phyloP scores from a whole-genome alignment of 2,888 invertebrate genomes.

The Lochmaea crataegi region DNA sequence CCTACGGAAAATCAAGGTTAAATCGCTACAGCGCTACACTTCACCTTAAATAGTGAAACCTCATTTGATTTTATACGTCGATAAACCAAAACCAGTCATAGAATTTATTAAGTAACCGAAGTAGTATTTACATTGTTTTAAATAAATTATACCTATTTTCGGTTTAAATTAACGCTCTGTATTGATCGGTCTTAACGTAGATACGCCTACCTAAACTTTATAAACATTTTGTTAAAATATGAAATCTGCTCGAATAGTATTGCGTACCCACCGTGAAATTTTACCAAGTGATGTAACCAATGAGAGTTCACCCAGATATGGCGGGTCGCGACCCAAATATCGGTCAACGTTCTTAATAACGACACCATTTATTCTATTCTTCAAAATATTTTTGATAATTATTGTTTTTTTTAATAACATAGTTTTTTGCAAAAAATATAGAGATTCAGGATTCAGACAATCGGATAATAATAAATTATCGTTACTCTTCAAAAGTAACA shows the following conservation, averaged over 20 bases:
- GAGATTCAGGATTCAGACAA: too few species aligned
- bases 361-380: background rate
- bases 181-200: background rate
- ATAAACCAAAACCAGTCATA: too few species aligned
- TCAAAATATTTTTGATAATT: background rate
- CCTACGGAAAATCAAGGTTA: too few species aligned
- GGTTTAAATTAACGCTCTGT: background rate
- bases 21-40: too few species aligned
- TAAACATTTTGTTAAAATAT: background rate
- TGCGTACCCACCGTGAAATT: slow-evolving; percentile 37
- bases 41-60: too few species aligned
- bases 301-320: slow-evolving; percentile 55
- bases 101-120: too few species aligned
- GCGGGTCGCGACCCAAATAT: slow-evolving; percentile 61
- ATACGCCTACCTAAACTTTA: slow-evolving; percentile 3
- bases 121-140: too few species aligned
- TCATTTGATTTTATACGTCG: too few species aligned
- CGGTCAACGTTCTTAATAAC: slow-evolving; percentile 57
- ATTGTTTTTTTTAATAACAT: background rate
- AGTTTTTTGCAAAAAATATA: background rate
- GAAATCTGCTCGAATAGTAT: slow-evolving; percentile 7
- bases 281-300: slow-evolving; percentile 43
- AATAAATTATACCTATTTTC: too few species aligned
- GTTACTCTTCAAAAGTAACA: too few species aligned
- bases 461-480: too few species aligned